These are phyloP conservation scores for Sclerurus mexicanus DNA, from an alignment of 2,113 vertebrate species.

Conservation along the genomic window DNA sequence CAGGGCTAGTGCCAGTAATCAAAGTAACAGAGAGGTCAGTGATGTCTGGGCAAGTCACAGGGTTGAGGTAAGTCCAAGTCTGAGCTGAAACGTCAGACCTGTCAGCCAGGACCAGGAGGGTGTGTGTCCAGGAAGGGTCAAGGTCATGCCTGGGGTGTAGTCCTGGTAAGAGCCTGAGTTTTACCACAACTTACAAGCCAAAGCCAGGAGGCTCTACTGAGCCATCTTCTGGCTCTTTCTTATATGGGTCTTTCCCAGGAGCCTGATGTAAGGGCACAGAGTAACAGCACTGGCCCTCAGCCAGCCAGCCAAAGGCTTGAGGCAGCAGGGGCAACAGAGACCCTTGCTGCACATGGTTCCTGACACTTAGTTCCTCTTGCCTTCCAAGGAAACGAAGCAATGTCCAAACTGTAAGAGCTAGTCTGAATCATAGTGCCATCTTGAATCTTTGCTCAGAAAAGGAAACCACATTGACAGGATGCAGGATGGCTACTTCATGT, in stretches of 20 bases:
- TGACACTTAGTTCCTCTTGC: neutral
- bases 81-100: accelerated
- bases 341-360: neutral
- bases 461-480: too few species aligned
- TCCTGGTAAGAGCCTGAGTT: neutral
- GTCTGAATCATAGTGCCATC: neutral
- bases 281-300: neutral
- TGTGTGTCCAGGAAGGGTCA: neutral
- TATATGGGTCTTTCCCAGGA: neutral
- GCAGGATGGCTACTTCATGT: neutral
- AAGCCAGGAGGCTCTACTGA: neutral
- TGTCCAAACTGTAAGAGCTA: neutral
- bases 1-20: neutral
- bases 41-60: neutral
- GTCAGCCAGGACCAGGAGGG: neutral
- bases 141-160: accelerated
- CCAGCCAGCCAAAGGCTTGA: neutral
- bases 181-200: neutral
- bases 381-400: neutral
- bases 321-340: neutral
- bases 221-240: neutral
- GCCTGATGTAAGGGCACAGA: accelerated
- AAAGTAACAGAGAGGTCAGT: neutral
- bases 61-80: neutral
- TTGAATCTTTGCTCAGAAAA: neutral